Base-by-base conservation (phyloP, 2,113 vertebrate species). In the Laticauda laticaudata region DNA sequence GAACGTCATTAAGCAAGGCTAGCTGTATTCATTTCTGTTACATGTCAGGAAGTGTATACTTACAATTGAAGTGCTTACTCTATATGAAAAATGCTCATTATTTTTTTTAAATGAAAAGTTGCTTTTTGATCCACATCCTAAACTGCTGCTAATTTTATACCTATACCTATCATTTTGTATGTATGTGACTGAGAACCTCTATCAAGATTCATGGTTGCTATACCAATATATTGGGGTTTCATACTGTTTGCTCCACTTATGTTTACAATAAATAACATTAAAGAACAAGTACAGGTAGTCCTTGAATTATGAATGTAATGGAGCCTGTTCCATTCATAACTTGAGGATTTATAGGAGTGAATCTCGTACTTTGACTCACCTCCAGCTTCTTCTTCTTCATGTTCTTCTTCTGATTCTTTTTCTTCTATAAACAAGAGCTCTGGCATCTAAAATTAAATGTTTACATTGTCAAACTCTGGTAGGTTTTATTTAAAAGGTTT, bases 351-450 rank as follows among this genome's bases (percentile, higher is more conserved):
- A 12, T 53, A 12, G 51, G 0, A 53, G 11, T 53, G 51, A 53
- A 53, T 53, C 51, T 53, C 10, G 0, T 53, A 53, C 51, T 53
- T 53, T 53, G 51, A 91, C 92, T 95, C 95, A 95, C 97, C 95
- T 0, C 92, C 10, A 0, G 24, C 6, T 87, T 0, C n/a, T 2
- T 4, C 11, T n/a, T 92, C 93, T 23, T 93, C 93, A 54, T 23
- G 0, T 87, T 86, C 18, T 4, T 34, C 95, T 1, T 96, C 96
- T 90, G 95, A 93, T 39, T 91, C n/a, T 56, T 26, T 81, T 5
- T 96, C 96, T 8, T 95, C 93, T 2, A 59, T 2, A 53, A 97
- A 95, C 93, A 94, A 0, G 0, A 97, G 55, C 64, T 97, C 96
- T 26, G 29, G 48, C 57, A 92, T 86, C 97, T 97, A 92, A 59